Conservation (phyloP, 2,797 vertebrate species). For the Cuculus canorus region DNA sequence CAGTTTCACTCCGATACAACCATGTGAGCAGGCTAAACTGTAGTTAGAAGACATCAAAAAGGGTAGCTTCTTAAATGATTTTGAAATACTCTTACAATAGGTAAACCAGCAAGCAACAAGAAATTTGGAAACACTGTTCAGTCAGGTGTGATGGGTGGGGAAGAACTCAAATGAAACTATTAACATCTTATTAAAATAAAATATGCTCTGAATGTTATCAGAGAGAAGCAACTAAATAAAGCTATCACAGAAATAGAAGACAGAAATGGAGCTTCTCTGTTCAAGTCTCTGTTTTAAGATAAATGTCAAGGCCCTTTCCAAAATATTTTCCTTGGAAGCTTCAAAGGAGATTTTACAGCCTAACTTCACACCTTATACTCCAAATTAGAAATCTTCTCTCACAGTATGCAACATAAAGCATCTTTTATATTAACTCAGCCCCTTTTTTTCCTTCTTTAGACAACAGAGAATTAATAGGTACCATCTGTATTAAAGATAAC, state of each 20-base stretch:
- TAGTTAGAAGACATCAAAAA: neutral
- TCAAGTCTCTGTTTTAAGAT: neutral
- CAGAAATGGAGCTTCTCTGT: neutral
- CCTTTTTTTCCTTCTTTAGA: neutral
- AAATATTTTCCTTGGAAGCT: neutral
- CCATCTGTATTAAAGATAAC: neutral
- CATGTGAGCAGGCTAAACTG: no score
- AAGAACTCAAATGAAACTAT: neutral
- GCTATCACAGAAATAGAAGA: neutral
- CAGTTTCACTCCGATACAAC: no score
- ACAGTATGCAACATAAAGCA: neutral
- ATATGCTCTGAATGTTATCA: neutral
- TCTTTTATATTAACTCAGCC: neutral
- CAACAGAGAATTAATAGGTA: neutral
- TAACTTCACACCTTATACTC: neutral
- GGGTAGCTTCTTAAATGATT: neutral
- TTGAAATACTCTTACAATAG: neutral
- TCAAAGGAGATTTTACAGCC: neutral
- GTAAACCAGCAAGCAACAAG: neutral
- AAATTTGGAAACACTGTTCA: neutral
- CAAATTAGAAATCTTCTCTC: neutral
- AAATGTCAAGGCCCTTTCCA: neutral
- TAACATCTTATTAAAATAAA: neutral
- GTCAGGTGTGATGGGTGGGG: no score
- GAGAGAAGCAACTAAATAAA: neutral